Conservation (phyloP, 2,888 invertebrate genomes). For the Harpalus rufipes region DNA sequence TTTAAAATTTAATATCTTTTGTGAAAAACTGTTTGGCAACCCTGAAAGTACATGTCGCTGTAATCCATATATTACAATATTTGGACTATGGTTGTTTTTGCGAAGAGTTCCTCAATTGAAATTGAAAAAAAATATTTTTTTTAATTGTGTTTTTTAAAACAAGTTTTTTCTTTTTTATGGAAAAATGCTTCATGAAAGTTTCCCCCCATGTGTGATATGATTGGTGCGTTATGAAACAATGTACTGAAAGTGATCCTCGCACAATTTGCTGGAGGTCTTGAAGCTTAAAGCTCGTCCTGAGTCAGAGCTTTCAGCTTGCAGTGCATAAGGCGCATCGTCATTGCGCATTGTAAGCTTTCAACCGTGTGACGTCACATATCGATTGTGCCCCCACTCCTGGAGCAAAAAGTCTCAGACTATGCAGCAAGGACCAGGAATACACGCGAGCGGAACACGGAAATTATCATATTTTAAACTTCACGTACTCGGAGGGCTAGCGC, state of each 20-base stretch:
- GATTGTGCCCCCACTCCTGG: conserved; percentile 65
- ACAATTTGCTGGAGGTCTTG: conserved; percentile 24
- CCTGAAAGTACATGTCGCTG: no score
- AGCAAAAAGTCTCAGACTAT: conserved; percentile 67
- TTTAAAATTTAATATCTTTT: no score
- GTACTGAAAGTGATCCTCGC: conserved; percentile 23
- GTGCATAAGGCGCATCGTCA: conserved; percentile 59
- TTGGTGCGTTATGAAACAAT: conserved; percentile 8
- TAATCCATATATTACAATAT: no score
- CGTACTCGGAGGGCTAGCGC: neutral
- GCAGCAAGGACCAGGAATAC: conserved; percentile 54
- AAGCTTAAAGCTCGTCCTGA: conserved; percentile 16
- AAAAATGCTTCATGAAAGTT: neutral
- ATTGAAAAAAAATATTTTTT: no score
- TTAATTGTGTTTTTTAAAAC: no score
- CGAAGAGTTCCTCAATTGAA: no score
- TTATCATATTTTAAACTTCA: conserved; percentile 56
- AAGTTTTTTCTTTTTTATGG: no score
- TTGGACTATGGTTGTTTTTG: no score
- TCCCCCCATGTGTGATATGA: neutral
- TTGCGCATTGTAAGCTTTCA: conserved; percentile 67
- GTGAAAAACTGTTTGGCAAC: no score
- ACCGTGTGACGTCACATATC: conserved; percentile 67
- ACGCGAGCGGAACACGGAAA: conserved; percentile 57
- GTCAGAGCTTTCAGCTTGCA: conserved; percentile 55